Evolutionary conservation across 2,113 vertebrate genomes (phyloP).

Genomic region (Promerops cafer): DNA sequence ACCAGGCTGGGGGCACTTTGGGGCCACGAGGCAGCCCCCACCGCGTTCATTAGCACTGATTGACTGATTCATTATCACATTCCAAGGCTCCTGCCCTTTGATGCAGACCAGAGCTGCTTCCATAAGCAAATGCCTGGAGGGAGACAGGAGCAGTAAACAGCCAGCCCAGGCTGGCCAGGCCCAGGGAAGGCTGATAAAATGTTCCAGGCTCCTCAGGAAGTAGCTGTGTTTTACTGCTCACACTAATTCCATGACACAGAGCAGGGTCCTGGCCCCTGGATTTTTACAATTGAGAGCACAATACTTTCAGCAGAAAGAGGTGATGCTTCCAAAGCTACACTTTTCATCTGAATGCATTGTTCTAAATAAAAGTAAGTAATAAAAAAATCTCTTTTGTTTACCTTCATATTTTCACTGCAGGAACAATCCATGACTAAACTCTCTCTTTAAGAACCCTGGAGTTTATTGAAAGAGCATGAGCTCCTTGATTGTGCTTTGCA

Average conservation of each 20-base stretch:
- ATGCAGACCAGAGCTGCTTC: conserved; percentile 34
- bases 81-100: conserved; percentile 17
- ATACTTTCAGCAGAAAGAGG: background rate
- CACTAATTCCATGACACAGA: background rate
- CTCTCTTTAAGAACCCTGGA: background rate
- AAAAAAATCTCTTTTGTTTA: background rate
- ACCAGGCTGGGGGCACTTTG: background rate
- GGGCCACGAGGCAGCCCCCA: background rate
- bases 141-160: background rate
- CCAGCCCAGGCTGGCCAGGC: background rate
- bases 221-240: background rate
- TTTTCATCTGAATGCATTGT: background rate
- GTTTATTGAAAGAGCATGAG: background rate
- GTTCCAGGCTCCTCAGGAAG: background rate
- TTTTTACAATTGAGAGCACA: background rate
- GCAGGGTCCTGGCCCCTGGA: background rate
- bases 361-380: background rate
- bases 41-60: background rate
- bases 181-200: background rate
- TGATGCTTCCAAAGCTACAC: background rate
- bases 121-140: background rate
- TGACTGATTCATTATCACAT: background rate
- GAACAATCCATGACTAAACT: background rate
- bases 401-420: background rate
- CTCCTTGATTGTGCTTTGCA: background rate